Percentiles rank a stretch among this genome's conserved stretches.
These are phyloP conservation scores for Miichthys miiuy DNA, from an alignment of 2,797 vertebrate species.

Conservation along the genomic window DNA sequence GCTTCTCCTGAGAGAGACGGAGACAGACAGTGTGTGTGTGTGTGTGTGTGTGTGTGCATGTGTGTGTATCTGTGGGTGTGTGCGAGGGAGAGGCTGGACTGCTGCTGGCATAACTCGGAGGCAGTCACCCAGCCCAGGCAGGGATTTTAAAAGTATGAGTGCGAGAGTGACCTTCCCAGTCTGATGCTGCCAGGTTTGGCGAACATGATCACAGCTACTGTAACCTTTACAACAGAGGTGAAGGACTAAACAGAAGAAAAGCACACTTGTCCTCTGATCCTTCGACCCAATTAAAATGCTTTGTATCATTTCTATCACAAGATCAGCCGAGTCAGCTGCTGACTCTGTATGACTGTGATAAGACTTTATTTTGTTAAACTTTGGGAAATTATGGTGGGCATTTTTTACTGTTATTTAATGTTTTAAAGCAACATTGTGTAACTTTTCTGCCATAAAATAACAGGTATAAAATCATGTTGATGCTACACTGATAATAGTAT, in stretches of 20 bases:
- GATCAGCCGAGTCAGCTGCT: background rate
- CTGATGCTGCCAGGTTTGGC: constrained; percentile 41
- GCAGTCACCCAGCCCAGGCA: constrained; percentile 16
- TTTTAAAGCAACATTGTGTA: too few relatives aligned
- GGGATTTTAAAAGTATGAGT: constrained; percentile 32
- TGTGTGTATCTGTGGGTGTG: background rate
- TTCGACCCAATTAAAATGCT: constrained; percentile 9
- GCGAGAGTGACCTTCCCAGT: constrained; percentile 39
- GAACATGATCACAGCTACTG: constrained; percentile 31
- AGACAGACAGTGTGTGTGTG: constrained; percentile 41
- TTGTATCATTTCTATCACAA: background rate
- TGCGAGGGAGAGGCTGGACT: constrained; percentile 2
- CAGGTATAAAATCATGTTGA: too few relatives aligned
- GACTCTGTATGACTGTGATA: background rate
- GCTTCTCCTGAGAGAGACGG: constrained; percentile 65
- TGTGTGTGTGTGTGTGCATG: constrained; percentile 15
- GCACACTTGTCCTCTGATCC: constrained; percentile 13
- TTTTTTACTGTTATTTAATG: too few relatives aligned
- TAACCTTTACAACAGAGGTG: constrained; percentile 24
- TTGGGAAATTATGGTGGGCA: too few relatives aligned
- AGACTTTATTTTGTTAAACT: too few relatives aligned
- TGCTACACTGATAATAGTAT: too few relatives aligned
- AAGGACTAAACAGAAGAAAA: constrained; percentile 29
- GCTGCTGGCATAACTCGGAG: constrained; percentile 41
- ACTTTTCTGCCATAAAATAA: too few relatives aligned